Evolutionary conservation across 1,140 invertebrate genomes (phyloP).

Genomic region (Bombus breviceps): DNA sequence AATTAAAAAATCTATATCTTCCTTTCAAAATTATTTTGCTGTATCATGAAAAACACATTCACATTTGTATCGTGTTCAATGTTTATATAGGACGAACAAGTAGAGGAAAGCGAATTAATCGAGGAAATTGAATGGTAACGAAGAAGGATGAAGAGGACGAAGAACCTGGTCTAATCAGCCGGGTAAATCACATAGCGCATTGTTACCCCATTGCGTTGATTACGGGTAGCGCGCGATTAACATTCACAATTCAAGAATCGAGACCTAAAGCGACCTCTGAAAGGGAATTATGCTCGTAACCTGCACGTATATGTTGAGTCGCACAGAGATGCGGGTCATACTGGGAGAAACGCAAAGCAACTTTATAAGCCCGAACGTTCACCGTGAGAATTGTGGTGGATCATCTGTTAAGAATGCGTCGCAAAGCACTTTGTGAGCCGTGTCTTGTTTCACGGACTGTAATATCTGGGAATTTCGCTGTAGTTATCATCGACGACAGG

Average conservation of each 20-base stretch:
- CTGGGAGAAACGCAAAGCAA: constrained; percentile 26
- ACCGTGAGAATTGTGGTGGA: constrained; percentile 45
- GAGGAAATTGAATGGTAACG: background rate
- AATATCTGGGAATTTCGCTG: constrained; percentile 26
- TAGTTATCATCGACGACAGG: background rate
- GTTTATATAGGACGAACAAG: background rate
- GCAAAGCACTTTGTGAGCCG: constrained; percentile 49
- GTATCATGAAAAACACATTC: background rate
- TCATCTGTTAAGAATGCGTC: constrained; percentile 52
- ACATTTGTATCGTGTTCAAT: no score
- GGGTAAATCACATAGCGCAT: background rate
- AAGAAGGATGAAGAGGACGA: background rate
- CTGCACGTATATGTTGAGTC: background rate
- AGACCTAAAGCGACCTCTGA: background rate
- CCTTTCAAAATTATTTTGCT: background rate
- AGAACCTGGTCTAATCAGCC: background rate
- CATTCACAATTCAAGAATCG: background rate
- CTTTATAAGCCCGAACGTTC: constrained; percentile 42
- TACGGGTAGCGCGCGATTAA: constrained; percentile 3
- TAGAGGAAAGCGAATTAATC: background rate
- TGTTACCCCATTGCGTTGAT: background rate
- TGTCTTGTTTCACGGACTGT: constrained; percentile 34
- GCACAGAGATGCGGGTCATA: constrained; percentile 37
- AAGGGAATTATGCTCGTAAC: constrained; percentile 14
- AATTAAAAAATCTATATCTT: background rate